These are phyloP conservation scores for Huso huso DNA, from an alignment of 2,797 vertebrate species.

Conservation along the genomic window DNA sequence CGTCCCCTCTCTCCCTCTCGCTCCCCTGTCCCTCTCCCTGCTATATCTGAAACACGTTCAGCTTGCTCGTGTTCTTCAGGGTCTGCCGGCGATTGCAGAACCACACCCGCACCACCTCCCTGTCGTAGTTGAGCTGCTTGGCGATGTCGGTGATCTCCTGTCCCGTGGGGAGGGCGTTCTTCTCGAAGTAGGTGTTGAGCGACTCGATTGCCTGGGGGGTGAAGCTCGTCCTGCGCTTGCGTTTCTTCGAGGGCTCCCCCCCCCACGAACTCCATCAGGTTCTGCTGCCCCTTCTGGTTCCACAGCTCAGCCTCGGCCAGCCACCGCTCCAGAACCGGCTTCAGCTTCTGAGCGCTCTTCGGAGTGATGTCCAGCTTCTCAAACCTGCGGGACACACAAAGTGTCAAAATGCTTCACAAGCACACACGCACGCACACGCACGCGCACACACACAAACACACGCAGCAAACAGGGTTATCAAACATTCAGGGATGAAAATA, in stretches of 20 bases:
- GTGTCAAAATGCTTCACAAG: neutral
- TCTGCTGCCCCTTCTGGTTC: conserved; percentile 93
- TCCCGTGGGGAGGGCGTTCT: conserved; percentile 87
- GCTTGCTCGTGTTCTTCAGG: conserved; percentile 95
- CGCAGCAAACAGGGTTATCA: too few species aligned
- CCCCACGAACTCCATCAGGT: conserved; percentile 93
- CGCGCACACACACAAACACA: too few species aligned
- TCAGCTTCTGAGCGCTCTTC: conserved; percentile 95
- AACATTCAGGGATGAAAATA: too few species aligned
- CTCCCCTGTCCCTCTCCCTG: conserved; percentile 33
- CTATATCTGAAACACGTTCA: conserved; percentile 90
- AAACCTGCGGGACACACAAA: conserved; percentile 60
- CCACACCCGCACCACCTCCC: conserved; percentile 92
- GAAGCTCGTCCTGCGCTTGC: conserved; percentile 91
- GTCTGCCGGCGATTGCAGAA: conserved; percentile 97
- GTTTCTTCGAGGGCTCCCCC: conserved; percentile 93
- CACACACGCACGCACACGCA: too few species aligned
- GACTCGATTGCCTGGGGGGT: conserved; percentile 95
- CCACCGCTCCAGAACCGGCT: conserved; percentile 94
- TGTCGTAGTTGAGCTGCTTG: conserved; percentile 92
- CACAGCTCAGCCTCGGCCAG: conserved; percentile 88
- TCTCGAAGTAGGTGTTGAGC: conserved; percentile 94
- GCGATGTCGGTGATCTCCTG: conserved; percentile 96
- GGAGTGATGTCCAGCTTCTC: conserved; percentile 97
- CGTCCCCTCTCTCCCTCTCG: conserved; percentile 27